A percentile compares a stretch with the other conserved stretches of the same genome.
These are phyloP conservation scores for Poeciliopsis paucimaculata DNA, from an alignment of 2,797 vertebrate genomes.

Conservation along the genomic window DNA sequence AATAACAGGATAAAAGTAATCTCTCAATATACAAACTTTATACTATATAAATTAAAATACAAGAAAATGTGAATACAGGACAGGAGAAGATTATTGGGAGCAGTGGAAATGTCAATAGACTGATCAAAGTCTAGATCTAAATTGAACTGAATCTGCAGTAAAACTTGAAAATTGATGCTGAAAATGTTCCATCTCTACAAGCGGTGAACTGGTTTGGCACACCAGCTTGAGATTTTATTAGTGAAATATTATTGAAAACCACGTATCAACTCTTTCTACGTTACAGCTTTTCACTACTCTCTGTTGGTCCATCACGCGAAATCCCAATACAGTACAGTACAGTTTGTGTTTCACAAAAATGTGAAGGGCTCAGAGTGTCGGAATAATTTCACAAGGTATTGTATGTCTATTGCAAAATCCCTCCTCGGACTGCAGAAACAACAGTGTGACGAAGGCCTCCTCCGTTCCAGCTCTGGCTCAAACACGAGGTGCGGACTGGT, in stretches of 20 bases:
- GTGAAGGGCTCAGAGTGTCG: neutral
- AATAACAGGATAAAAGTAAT: too few species aligned
- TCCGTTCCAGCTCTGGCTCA: conserved; percentile 35
- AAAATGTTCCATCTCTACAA: neutral
- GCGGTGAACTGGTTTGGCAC: neutral
- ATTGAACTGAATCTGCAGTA: neutral
- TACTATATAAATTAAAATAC: too few species aligned
- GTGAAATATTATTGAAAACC: neutral
- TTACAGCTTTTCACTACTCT: neutral
- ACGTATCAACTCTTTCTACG: neutral
- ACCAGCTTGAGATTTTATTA: neutral
- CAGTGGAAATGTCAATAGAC: neutral
- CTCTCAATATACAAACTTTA: too few species aligned
- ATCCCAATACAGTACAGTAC: neutral
- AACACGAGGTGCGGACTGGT: conserved; percentile 15
- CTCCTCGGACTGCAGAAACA: neutral
- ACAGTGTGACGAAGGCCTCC: conserved; percentile 6
- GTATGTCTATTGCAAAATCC: neutral
- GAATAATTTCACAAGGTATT: neutral
- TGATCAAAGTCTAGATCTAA: neutral
- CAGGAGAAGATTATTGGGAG: too few species aligned
- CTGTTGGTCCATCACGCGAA: neutral
- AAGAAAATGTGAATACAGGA: too few species aligned
- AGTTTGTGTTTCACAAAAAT: neutral
- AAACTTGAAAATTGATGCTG: neutral